phyloP scores from a whole-genome alignment of 2,113 vertebrate species.

The Zosterops borbonicus region DNA sequence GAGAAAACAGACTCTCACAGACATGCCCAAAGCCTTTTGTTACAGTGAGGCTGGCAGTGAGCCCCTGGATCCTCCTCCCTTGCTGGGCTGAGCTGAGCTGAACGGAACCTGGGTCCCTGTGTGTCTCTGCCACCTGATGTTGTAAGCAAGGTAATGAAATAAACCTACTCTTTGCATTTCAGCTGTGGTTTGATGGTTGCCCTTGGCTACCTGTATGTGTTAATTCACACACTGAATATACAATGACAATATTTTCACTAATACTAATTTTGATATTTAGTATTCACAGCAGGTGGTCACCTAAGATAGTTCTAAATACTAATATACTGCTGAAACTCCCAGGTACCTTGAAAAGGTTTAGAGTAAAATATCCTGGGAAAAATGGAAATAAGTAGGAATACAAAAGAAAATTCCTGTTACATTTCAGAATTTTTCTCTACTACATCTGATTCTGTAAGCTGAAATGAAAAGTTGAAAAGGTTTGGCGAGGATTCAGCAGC shows the following conservation, averaged over 20 bases:
- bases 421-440: background rate
- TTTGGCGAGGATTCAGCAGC: background rate
- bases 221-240: background rate
- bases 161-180: background rate
- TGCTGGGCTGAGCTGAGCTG: rapidly evolving
- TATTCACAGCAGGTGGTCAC: background rate
- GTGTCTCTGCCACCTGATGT: background rate
- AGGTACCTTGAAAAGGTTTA: background rate
- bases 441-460: background rate
- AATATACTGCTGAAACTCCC: background rate
- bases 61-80: background rate
- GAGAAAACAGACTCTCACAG: background rate
- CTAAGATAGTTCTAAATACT: background rate
- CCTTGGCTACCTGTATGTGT: background rate
- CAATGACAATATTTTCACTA: background rate
- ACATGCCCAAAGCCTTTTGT: background rate
- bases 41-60: background rate
- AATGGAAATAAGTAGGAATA: background rate
- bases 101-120: rapidly evolving
- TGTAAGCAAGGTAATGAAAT: background rate
- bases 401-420: background rate
- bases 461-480: background rate
- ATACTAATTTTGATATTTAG: background rate
- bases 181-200: background rate
- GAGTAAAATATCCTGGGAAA: background rate